Evolutionary conservation across 2,113 vertebrate species (phyloP), one percentile per base, ranked within the genome.

Genomic region (Onychostoma macrolepis): DNA sequence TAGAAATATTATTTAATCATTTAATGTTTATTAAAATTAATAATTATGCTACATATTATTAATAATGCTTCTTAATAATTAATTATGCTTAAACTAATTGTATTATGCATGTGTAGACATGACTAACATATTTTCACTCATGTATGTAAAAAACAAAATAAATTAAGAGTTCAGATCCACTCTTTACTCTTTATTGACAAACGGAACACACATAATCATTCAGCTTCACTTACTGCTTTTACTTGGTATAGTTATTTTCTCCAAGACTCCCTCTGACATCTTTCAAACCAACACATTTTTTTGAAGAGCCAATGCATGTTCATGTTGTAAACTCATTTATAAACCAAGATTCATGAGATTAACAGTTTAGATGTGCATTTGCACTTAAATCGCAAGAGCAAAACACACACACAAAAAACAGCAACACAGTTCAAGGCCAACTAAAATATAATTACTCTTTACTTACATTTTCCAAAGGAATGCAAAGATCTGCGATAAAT

Each of bases 151-250:
- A 61, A n/a, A 69, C 74, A 67, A 58, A 33, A 61, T 4, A 9
- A 12, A 65, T 9, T 11, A 71, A 8, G 3, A 4, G 13, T 21
- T 79, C 30, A 71, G 45, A 87, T 84, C 88, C 89, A 87, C 17
- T 84, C 71, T 84, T 91, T 67, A 36, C 76, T 84, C 79, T 93
- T 94, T 94, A 94, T 92, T 94, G 86, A 91, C 83, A 87, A 65
- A 86, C 65, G 87, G 41, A 85, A 69, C 30, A 76, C 78, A 87
- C 80, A 87, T 67, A 81, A 41, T 56, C 77, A 36, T 21, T 88
- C 13, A 38, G 48, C 67, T 33, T 77, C 26, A 56, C 67, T 36
- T 79, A 15, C 28, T 74, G 58, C 17, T 61, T 58, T 71, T 30
- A 84, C 26, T 77, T 71, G 63, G 45, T 85, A 74, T 21, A 78